Conservation (phyloP, 2,113 vertebrate genomes). For the Pampusana beccarii region DNA sequence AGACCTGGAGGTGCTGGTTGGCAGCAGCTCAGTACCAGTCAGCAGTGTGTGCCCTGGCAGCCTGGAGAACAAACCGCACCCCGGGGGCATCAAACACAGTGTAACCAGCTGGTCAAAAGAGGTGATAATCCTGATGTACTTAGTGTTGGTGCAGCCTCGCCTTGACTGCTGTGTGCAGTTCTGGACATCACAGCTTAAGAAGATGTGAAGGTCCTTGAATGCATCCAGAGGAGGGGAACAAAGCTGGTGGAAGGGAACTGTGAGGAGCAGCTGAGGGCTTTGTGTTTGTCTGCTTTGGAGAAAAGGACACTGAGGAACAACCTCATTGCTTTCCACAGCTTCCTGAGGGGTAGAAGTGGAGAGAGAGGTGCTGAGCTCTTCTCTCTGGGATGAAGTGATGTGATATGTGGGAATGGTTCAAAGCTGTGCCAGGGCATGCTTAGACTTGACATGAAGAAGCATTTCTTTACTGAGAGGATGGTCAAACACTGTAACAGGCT, state of each 20-base stretch:
- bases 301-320: no score
- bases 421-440: fast-evolving
- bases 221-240: fast-evolving
- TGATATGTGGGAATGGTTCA: fast-evolving
- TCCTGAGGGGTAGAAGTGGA: background rate
- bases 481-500: background rate
- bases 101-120: background rate
- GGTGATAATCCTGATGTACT: background rate
- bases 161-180: background rate
- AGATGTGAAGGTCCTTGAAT: background rate
- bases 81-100: background rate
- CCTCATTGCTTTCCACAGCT: no score
- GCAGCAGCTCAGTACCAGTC: background rate
- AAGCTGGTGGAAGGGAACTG: background rate
- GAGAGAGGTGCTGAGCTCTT: background rate
- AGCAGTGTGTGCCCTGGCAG: background rate
- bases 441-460: background rate
- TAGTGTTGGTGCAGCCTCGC: fast-evolving
- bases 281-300: no score
- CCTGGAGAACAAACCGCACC: background rate
- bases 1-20: background rate
- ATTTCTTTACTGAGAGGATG: background rate
- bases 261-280: fast-evolving
- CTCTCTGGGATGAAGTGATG: background rate
- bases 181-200: background rate